Base-by-base conservation (phyloP, 2,113 vertebrate genomes). In the Bujurquina vittata region DNA sequence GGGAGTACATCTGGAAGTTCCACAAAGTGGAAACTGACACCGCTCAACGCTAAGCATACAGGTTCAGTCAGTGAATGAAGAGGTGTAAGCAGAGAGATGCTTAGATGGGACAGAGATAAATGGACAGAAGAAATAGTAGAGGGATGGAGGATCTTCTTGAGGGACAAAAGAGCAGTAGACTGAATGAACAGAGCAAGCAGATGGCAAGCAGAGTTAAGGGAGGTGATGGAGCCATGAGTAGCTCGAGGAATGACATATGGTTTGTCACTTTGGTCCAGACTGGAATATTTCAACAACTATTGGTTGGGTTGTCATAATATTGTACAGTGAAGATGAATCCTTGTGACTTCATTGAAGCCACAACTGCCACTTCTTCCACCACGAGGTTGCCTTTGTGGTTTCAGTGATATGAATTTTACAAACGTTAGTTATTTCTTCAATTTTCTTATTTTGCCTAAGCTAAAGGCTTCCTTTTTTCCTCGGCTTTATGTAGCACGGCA, bases 1-100 rank as follows among this genome's bases (percentile, higher is more conserved):
- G 94, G 91, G 93, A 83, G 90, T 81, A 94, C 94, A 94, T 94
- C 92, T 95, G 94, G 94, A 93, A 90, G 82, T 87, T 87, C 58
- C 75, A 77, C 43, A 83, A 26, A 59, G 81, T 58, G 90, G 74
- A 94, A 91, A 46, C 46, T 31, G 90, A 94, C 82, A 90, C 92
- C 56, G 23, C 5, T 9, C 46, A 57, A 77, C 72, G 31, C 3
- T 9, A 46, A 57, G 79, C 65, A 31, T 4, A 56, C 57, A 20
- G 63, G 75, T 87, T 85, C 79, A 84, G 82, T 91, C 80, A 84
- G 67, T 89, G 91, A 75, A 88, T 85, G 79, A 89, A 82, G 75
- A 62, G 85, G 83, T 35, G 75, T n/a, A 31, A 26, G 77, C 56
- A 59, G 60, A 75, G 72, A 57, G 46, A 84, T 26, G 79, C 54